Evolutionary conservation across 1,140 invertebrate species (phyloP).

Genomic region (Zaprionus ghesquierei): DNA sequence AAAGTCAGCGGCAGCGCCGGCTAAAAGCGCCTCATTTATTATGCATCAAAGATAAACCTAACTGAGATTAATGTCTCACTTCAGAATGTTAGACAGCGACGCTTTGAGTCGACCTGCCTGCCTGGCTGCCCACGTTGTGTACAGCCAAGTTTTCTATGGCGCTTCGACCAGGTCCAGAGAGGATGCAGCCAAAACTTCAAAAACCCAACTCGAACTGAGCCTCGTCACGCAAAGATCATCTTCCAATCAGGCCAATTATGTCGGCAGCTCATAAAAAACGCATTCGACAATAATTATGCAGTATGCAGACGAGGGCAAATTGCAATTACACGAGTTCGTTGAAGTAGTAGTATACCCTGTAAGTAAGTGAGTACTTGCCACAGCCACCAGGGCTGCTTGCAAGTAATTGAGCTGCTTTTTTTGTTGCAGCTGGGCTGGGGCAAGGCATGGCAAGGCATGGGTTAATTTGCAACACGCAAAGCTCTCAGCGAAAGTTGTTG

Average conservation of each 20-base stretch:
- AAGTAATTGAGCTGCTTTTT: slow-evolving; percentile 43
- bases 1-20: slow-evolving; percentile 4
- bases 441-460: not conserved
- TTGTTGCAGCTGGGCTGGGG: slow-evolving; percentile 52
- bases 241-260: slow-evolving; percentile 65
- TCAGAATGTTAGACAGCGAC: slow-evolving; percentile 46
- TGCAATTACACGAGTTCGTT: slow-evolving; percentile 31
- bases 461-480: slow-evolving; percentile 63
- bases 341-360: not conserved
- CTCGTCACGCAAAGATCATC: slow-evolving; percentile 58
- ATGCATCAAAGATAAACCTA: slow-evolving; percentile 80
- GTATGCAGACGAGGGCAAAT: slow-evolving; percentile 48
- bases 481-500: slow-evolving; percentile 63
- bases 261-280: slow-evolving; percentile 64
- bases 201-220: not conserved
- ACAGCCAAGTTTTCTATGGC: slow-evolving; percentile 18
- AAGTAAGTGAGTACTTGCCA: slow-evolving; percentile 34
- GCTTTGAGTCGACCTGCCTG: slow-evolving; percentile 12
- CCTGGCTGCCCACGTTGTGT: not conserved
- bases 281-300: slow-evolving; percentile 50
- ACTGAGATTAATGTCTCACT: slow-evolving; percentile 81
- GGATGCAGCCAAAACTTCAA: slow-evolving; percentile 5
- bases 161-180: slow-evolving; percentile 26
- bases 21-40: slow-evolving; percentile 71
- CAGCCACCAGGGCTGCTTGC: slow-evolving; percentile 35